Conservation (phyloP, 64 coral and sea anemone genomes). For the Stichodactyla mertensii region DNA sequence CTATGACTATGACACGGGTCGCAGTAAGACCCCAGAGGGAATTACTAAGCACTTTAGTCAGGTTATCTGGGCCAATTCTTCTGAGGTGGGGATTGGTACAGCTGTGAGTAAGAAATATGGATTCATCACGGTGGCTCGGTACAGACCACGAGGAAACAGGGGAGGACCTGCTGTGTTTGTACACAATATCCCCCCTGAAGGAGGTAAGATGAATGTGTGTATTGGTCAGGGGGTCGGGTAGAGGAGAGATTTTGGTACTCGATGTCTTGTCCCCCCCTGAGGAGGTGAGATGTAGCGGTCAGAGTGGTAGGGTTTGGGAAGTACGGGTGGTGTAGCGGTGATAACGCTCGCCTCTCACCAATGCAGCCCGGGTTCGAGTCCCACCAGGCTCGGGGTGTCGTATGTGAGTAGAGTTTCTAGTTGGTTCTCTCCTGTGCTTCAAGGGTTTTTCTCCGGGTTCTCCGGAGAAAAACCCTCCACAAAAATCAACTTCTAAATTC, state of each 20-base stretch:
- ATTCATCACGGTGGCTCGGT: conserved; percentile 82
- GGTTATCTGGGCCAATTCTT: conserved; percentile 70
- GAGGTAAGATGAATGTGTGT: conserved; percentile 39
- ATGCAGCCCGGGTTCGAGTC: too few species aligned
- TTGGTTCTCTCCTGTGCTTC: too few species aligned
- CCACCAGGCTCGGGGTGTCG: too few species aligned
- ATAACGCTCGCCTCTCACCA: too few species aligned
- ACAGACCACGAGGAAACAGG: conserved; percentile 71
- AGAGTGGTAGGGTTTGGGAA: too few species aligned
- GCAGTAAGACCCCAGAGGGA: neutral
- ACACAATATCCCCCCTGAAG: conserved; percentile 79
- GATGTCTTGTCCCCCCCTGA: conserved; percentile 58
- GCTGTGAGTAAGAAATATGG: conserved; percentile 83
- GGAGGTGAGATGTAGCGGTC: conserved; percentile 55
- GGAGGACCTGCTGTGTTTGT: conserved; percentile 45
- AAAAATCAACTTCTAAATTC: too few species aligned
- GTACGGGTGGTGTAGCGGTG: too few species aligned
- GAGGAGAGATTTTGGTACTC: too few species aligned
- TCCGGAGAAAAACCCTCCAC: too few species aligned
- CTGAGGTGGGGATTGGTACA: conserved; percentile 81
- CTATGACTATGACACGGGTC: conserved; percentile 78
- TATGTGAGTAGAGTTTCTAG: too few species aligned
- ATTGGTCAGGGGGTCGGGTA: neutral
- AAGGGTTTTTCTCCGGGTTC: too few species aligned
- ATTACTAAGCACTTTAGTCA: conserved; percentile 83